phyloP scores from a whole-genome alignment of 1,140 invertebrate genomes.

The Drosophila kohkoa region DNA sequence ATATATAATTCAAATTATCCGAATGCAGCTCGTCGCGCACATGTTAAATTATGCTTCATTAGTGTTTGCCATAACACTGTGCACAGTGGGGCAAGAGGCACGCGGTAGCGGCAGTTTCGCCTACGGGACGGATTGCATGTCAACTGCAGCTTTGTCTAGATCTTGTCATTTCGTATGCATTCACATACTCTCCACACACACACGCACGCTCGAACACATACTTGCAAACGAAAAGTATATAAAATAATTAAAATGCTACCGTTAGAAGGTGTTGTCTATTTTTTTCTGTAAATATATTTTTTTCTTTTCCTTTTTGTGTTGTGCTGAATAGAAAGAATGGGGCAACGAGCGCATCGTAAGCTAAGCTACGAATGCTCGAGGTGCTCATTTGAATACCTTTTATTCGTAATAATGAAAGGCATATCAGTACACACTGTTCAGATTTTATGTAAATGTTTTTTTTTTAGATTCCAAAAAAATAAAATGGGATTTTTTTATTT shows the following conservation, averaged over 20 bases:
- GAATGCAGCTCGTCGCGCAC: constrained; percentile 57
- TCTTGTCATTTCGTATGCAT: constrained; percentile 64
- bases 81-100: constrained; percentile 17
- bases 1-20: constrained; percentile 73
- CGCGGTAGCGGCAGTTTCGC: neutral
- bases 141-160: constrained; percentile 58
- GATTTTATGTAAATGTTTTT: neutral
- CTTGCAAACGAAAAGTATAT: constrained; percentile 59
- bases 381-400: constrained; percentile 53
- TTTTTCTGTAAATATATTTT: constrained; percentile 38
- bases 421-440: neutral
- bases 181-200: constrained; percentile 46
- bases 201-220: constrained; percentile 27
- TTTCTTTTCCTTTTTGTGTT: constrained; percentile 32
- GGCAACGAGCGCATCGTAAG: constrained; percentile 66
- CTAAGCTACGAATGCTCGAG: constrained; percentile 64
- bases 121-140: constrained; percentile 17
- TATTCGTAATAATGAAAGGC: neutral
- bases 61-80: constrained; percentile 63
- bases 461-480: neutral
- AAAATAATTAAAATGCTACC: constrained; percentile 80
- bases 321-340: constrained; percentile 70
- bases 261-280: constrained; percentile 59
- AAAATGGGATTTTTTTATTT: neutral
- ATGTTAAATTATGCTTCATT: constrained; percentile 82